Evolutionary conservation across 1,140 invertebrate species (phyloP).

Genomic region (Zaprionus vittiger): DNA sequence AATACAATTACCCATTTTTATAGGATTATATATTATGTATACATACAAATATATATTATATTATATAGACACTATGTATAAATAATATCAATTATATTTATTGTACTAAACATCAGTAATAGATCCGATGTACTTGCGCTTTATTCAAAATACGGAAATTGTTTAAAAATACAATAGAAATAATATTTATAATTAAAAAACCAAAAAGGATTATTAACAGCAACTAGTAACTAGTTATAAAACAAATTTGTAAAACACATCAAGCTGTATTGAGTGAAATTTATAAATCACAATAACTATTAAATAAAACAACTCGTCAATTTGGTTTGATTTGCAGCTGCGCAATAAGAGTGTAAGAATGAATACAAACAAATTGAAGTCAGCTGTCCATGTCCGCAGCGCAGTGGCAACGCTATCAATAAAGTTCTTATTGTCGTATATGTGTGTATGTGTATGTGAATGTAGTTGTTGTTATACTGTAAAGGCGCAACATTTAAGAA

Average conservation of each 20-base stretch:
- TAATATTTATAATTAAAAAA: slow-evolving; percentile 22
- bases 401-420: slow-evolving; percentile 21
- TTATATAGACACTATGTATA: slow-evolving; percentile 34
- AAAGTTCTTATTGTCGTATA: slow-evolving; percentile 7
- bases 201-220: slow-evolving; percentile 9
- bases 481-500: slow-evolving; percentile 44
- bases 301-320: slow-evolving; percentile 26
- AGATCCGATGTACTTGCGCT: slow-evolving; percentile 34
- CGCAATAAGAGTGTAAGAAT: background rate
- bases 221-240: slow-evolving; percentile 48
- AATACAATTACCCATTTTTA: slow-evolving; percentile 32
- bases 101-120: slow-evolving; percentile 35
- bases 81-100: slow-evolving; percentile 50
- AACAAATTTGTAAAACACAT: slow-evolving; percentile 35
- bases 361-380: background rate
- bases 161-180: slow-evolving; percentile 21
- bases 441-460: slow-evolving; percentile 1
- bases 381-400: background rate
- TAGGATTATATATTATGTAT: slow-evolving; percentile 18
- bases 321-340: slow-evolving; percentile 11
- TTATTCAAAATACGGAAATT: slow-evolving; percentile 26
- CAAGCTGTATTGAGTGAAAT: slow-evolving; percentile 10
- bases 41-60: slow-evolving; percentile 5
- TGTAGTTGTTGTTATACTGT: slow-evolving; percentile 23
- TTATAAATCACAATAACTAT: slow-evolving; percentile 28